phyloP scores from a whole-genome alignment of 2,797 vertebrate species.

The Paedocypris micromegethes region DNA sequence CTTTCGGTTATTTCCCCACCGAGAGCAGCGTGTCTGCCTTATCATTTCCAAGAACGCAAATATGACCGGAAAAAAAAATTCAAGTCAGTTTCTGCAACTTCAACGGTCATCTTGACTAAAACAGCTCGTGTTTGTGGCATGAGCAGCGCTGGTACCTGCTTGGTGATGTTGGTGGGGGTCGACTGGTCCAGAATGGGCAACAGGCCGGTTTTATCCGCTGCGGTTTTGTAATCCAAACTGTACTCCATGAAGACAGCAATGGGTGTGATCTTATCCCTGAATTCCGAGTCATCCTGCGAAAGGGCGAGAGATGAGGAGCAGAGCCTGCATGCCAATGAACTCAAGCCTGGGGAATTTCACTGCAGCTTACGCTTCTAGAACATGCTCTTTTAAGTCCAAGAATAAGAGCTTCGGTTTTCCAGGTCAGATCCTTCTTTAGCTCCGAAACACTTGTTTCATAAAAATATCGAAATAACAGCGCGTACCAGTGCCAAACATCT shows the following conservation, averaged over 20 bases:
- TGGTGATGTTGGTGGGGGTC: slow-evolving; percentile 80
- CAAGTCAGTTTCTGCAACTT: too few relatives aligned
- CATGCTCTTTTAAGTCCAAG: slow-evolving; percentile 31
- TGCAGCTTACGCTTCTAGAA: slow-evolving; percentile 23
- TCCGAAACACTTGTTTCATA: slow-evolving; percentile 21
- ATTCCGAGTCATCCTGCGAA: slow-evolving; percentile 85
- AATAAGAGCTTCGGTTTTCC: slow-evolving; percentile 30
- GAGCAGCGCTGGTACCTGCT: slow-evolving; percentile 72
- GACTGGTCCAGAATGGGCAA: slow-evolving; percentile 83
- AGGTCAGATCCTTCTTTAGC: slow-evolving; percentile 33
- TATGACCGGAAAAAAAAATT: too few relatives aligned
- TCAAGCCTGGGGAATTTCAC: slow-evolving; percentile 42
- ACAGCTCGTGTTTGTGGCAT: neutral
- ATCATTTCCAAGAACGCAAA: too few relatives aligned
- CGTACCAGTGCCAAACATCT: slow-evolving; percentile 27
- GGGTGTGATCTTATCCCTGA: slow-evolving; percentile 93
- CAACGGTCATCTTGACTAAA: too few relatives aligned
- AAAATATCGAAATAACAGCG: slow-evolving; percentile 12
- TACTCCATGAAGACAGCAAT: slow-evolving; percentile 92
- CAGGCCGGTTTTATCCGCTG: slow-evolving; percentile 77
- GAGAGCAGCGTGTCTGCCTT: too few relatives aligned
- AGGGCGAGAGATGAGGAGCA: slow-evolving; percentile 3
- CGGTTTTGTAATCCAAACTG: slow-evolving; percentile 77
- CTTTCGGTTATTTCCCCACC: too few relatives aligned
- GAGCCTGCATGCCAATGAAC: slow-evolving; percentile 30